Evolutionary conservation across 2,888 invertebrate genomes (phyloP).

Genomic region (Adelphocoris suturalis): DNA sequence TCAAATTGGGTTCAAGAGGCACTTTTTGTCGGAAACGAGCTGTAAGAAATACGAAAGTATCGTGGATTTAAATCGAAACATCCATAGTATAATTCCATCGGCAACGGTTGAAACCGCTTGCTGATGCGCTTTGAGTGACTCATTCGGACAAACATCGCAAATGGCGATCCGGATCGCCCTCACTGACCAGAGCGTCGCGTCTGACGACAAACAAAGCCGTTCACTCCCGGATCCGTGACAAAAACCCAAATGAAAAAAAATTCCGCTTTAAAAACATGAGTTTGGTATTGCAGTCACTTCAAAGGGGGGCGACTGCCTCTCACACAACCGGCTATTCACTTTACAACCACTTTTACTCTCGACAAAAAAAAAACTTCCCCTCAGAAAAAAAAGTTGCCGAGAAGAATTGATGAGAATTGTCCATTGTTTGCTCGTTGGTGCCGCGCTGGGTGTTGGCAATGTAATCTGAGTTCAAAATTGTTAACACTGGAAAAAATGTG

Average conservation of each 20-base stretch:
- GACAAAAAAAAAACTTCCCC: neutral
- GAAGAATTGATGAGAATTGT: neutral
- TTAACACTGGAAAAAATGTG: neutral
- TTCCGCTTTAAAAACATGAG: conserved; percentile 11
- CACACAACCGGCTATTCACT: conserved; percentile 2
- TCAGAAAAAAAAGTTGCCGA: neutral
- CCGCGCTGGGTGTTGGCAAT: neutral
- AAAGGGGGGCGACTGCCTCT: neutral
- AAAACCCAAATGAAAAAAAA: neutral
- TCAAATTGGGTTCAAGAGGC: too few relatives aligned
- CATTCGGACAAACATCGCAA: too few relatives aligned
- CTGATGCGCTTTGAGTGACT: too few relatives aligned
- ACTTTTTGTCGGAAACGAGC: too few relatives aligned
- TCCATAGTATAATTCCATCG: too few relatives aligned
- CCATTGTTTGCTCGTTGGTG: conserved; percentile 11
- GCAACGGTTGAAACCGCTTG: too few relatives aligned
- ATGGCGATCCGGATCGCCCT: too few relatives aligned
- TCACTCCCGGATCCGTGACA: too few relatives aligned
- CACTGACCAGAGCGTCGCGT: too few relatives aligned
- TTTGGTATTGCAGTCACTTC: conserved; percentile 35
- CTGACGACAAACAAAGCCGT: too few relatives aligned
- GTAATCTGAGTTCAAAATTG: conserved; percentile 10
- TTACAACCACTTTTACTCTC: conserved; percentile 8
- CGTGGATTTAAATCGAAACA: too few relatives aligned
- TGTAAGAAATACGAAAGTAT: too few relatives aligned